A percentile compares a stretch with the other conserved stretches of the same genome.
phyloP scores from a whole-genome alignment of 1,140 invertebrate genomes.

The Himalopsyche phryganea region DNA sequence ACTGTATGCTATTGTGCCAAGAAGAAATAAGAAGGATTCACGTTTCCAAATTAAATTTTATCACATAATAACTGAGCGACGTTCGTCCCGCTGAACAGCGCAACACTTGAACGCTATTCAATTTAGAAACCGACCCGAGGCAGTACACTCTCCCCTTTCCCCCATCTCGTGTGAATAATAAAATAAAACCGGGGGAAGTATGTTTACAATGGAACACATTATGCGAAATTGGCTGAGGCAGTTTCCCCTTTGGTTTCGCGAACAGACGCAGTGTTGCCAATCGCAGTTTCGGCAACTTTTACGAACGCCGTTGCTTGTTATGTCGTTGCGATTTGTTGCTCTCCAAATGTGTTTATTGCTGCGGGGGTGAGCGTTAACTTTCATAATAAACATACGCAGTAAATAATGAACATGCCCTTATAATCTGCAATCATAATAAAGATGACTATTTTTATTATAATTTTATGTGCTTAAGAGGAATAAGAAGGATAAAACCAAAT shows the following conservation, averaged over 20 bases:
- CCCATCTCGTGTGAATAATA: slow-evolving; percentile 18
- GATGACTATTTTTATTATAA: no score
- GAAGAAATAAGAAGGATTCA: neutral
- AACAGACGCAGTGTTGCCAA: slow-evolving; percentile 1
- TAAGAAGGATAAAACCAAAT: no score
- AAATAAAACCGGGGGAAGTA: slow-evolving; percentile 28
- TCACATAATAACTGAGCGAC: slow-evolving; percentile 27
- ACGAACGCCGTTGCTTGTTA: no score
- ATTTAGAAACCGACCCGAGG: slow-evolving; percentile 16
- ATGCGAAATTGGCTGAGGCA: slow-evolving; percentile 30
- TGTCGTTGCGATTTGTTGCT: no score
- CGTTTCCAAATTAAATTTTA: slow-evolving; percentile 31
- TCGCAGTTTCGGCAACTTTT: neutral
- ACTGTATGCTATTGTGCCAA: no score
- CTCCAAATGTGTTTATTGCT: no score
- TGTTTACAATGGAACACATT: slow-evolving; percentile 33
- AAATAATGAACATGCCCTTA: no score
- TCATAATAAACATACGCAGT: no score
- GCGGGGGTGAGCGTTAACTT: no score
- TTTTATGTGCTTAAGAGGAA: no score
- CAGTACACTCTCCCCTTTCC: neutral
- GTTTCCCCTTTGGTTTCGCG: slow-evolving; percentile 16
- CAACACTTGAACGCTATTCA: slow-evolving; percentile 15
- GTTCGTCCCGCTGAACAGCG: slow-evolving; percentile 6
- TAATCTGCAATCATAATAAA: no score